A percentile compares a stretch with the other conserved stretches of the same genome.
Conservation (phyloP, 1,140 invertebrate genomes). For the Drosophila micromelanica region DNA sequence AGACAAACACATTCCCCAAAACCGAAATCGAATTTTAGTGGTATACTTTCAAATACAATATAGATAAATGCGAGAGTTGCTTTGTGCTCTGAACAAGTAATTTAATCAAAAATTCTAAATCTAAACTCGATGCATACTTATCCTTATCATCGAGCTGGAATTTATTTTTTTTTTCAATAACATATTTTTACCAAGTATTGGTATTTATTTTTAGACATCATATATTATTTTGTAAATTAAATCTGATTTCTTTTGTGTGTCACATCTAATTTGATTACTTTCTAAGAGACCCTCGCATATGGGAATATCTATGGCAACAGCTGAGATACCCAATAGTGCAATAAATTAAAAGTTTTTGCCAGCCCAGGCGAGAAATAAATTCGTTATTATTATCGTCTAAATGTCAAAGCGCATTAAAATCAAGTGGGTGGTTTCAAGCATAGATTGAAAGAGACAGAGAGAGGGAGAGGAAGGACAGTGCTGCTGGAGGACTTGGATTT, state of each 20-base stretch:
- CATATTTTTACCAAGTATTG: no score
- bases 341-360: constrained; percentile 67
- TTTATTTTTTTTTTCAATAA: background rate
- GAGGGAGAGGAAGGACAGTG: background rate
- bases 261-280: background rate
- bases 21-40: constrained; percentile 30
- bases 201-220: no score
- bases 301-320: constrained; percentile 49
- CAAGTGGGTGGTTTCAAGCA: constrained; percentile 32
- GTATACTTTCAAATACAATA: constrained; percentile 22
- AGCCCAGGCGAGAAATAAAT: constrained; percentile 62
- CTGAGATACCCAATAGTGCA: constrained; percentile 58
- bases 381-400: constrained; percentile 78
- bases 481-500: constrained; percentile 6
- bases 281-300: constrained; percentile 4
- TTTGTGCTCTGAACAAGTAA: no score
- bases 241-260: no score
- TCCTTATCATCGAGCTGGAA: no score
- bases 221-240: no score
- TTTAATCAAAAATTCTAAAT: no score
- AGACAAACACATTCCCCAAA: constrained; percentile 23
- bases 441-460: background rate
- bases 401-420: constrained; percentile 76
- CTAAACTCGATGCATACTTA: no score
- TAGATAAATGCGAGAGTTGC: constrained; percentile 29